These are phyloP conservation scores for Oreochromis tanganicae DNA, from an alignment of 2,113 vertebrate species.

Conservation along the genomic window DNA sequence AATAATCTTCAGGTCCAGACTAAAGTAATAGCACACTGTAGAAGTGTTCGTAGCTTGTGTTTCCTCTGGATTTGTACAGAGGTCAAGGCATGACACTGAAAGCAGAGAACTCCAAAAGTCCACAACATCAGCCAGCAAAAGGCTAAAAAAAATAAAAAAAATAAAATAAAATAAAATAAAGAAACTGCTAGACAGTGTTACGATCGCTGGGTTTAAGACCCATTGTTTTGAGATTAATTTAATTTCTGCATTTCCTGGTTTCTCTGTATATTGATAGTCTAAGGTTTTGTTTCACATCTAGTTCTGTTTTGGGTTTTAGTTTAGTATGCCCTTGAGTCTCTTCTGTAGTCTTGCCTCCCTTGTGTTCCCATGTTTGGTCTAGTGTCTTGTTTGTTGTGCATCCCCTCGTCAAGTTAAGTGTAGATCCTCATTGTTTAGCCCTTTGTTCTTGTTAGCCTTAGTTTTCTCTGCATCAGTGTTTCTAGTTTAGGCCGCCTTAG, in stretches of 20 bases:
- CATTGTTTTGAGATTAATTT: background rate
- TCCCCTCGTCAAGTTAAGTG: background rate
- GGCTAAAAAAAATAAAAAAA: background rate
- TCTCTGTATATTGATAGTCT: background rate
- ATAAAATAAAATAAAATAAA: background rate
- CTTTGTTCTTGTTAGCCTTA: background rate
- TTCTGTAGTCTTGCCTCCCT: background rate
- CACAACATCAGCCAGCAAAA: background rate
- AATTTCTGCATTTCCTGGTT: background rate
- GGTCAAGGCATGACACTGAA: background rate
- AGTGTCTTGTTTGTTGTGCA: background rate
- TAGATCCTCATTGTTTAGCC: background rate
- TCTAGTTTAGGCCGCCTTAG: background rate
- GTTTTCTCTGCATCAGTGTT: background rate
- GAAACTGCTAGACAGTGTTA: background rate
- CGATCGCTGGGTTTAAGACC: background rate
- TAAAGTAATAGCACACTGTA: background rate
- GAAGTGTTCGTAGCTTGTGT: background rate
- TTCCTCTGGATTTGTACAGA: background rate
- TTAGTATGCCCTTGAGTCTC: background rate
- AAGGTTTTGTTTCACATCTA: background rate
- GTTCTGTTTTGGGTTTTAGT: background rate
- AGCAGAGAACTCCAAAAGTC: background rate
- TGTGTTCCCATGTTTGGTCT: background rate
- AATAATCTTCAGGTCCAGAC: background rate